Conservation (phyloP, 2,797 vertebrate species). For the Kryptopterus vitreolus region DNA sequence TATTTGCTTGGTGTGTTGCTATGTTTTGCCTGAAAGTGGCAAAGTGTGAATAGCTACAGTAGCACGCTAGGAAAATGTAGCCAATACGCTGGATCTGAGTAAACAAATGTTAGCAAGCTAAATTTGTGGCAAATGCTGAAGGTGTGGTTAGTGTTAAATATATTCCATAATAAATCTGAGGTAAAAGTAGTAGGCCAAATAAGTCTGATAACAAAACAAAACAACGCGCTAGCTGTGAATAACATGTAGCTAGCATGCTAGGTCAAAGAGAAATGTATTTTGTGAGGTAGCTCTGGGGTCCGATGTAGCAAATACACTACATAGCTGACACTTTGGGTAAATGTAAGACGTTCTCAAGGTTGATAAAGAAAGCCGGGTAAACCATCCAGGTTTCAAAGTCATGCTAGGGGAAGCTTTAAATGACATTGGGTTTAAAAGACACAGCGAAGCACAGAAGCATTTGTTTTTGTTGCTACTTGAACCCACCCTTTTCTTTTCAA, state of each 20-base stretch:
- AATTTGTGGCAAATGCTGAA: not conserved
- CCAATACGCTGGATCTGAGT: not conserved
- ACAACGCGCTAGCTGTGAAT: no score
- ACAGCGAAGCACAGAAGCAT: not conserved
- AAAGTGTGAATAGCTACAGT: not conserved
- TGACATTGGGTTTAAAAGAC: not conserved
- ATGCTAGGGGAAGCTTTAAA: not conserved
- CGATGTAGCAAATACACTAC: not conserved
- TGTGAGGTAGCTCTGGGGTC: not conserved
- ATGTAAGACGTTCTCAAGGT: no score
- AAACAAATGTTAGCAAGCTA: not conserved
- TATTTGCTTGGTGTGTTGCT: not conserved
- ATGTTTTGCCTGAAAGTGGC: not conserved
- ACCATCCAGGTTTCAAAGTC: not conserved
- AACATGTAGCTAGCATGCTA: not conserved
- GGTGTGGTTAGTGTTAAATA: no score
- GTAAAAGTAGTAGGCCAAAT: not conserved
- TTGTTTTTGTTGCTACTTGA: not conserved
- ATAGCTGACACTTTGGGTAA: no score
- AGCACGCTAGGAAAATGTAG: not conserved
- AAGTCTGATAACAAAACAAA: no score
- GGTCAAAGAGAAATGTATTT: not conserved
- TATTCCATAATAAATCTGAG: not conserved
- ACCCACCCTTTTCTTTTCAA: constrained; percentile 11
- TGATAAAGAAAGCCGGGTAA: no score